These are phyloP conservation scores for Pollicipes pollicipes DNA, from an alignment of 1,140 invertebrate species.

Conservation along the genomic window DNA sequence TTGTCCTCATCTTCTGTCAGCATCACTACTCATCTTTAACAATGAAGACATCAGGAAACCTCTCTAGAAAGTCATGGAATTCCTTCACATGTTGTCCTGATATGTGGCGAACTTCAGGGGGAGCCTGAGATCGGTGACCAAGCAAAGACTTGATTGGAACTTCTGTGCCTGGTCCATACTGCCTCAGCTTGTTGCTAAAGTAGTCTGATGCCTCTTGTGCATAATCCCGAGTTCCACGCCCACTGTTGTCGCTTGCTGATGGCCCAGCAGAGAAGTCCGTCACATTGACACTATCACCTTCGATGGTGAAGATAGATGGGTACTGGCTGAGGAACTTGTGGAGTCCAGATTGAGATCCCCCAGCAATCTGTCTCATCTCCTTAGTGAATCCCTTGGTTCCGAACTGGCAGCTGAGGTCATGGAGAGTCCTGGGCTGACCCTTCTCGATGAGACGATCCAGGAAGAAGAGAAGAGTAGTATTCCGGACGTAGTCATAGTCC, in stretches of 20 bases:
- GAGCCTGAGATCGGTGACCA: conserved; percentile 80
- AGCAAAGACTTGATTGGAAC: conserved; percentile 76
- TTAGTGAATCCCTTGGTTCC: conserved; percentile 88
- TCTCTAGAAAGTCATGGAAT: conserved; percentile 73
- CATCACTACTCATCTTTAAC: conserved; percentile 68
- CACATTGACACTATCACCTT: conserved; percentile 77
- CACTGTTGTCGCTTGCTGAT: conserved; percentile 26
- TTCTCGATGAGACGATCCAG: conserved; percentile 86
- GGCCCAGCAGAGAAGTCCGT: conserved; percentile 41
- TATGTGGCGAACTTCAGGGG: conserved; percentile 85
- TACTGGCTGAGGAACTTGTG: conserved; percentile 62
- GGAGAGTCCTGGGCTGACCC: conserved; percentile 67
- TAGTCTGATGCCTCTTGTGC: conserved; percentile 84
- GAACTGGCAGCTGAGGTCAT: conserved; percentile 91
- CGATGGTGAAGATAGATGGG: conserved; percentile 74
- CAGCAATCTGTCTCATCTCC: conserved; percentile 64
- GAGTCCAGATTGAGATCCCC: conserved; percentile 78
- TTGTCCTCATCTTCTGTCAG: conserved; percentile 27
- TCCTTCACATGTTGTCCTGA: conserved; percentile 83
- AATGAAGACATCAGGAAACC: conserved; percentile 69
- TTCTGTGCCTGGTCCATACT: conserved; percentile 73
- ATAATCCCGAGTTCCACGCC: conserved; percentile 52
- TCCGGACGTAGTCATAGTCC: conserved; percentile 80
- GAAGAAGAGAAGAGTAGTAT: conserved; percentile 88
- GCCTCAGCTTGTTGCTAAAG: conserved; percentile 72